Conservation (phyloP, 2,888 invertebrate species). For the Eucera pruinosa region DNA sequence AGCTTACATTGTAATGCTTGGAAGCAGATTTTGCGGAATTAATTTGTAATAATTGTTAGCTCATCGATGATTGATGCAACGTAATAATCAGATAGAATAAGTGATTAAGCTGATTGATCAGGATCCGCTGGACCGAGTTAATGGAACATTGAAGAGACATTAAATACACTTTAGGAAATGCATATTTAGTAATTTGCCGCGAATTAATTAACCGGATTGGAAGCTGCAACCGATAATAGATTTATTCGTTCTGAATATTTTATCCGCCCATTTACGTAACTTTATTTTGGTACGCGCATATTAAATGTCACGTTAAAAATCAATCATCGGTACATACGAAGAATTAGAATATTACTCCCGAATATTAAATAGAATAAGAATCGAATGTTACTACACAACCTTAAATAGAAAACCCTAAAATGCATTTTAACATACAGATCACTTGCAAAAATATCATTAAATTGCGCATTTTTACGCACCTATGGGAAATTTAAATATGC, state of each 20-base stretch:
- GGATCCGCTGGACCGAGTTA: background rate
- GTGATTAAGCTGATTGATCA: conserved; percentile 3
- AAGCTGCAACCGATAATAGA: background rate
- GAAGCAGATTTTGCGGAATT: background rate
- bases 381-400: too few relatives aligned
- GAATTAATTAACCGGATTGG: background rate
- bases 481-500: too few relatives aligned
- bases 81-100: background rate
- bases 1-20: background rate
- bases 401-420: too few relatives aligned
- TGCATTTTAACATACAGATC: too few relatives aligned
- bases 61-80: background rate
- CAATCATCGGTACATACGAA: background rate
- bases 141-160: background rate
- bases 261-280: background rate
- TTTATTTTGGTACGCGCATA: background rate
- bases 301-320: background rate
- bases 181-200: conserved; percentile 1
- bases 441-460: too few relatives aligned
- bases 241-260: background rate
- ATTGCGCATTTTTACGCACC: too few relatives aligned
- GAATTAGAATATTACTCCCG: too few relatives aligned
- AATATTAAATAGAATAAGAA: too few relatives aligned
- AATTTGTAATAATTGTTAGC: background rate
- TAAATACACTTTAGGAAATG: background rate